A percentile compares a stretch with the other conserved stretches of the same genome.
Evolutionary conservation across 2,888 invertebrate genomes (phyloP).

Genomic region (Lasioglossum zephyrum): DNA sequence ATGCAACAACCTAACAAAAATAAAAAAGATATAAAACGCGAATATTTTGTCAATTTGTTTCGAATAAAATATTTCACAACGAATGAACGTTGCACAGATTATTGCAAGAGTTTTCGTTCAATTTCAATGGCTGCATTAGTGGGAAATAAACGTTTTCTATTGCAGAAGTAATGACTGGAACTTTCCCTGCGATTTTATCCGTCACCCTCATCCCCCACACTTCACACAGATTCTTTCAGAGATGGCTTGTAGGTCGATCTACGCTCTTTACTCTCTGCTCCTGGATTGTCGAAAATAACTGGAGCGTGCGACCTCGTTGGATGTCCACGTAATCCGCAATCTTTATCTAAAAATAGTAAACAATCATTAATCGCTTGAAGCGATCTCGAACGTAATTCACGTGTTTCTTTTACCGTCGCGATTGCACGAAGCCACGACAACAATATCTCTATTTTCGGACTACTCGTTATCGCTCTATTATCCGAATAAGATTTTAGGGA

Average conservation of each 20-base stretch:
- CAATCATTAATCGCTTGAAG: not conserved
- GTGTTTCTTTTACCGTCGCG: not conserved
- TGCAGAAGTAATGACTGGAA: not conserved
- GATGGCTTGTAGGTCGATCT: constrained; percentile 8
- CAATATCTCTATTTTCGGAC: not conserved
- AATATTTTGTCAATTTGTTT: too few species aligned
- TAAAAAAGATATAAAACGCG: too few species aligned
- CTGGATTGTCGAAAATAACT: constrained; percentile 9
- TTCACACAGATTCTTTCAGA: not conserved
- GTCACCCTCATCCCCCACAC: not conserved
- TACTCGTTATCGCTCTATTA: not conserved
- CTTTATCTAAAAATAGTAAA: constrained; percentile 7
- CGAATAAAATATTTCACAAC: too few species aligned
- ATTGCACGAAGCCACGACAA: not conserved
- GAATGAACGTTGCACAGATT: too few species aligned
- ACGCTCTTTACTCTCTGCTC: constrained; percentile 4
- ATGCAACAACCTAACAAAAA: too few species aligned
- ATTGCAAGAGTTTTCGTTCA: too few species aligned
- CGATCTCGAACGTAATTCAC: not conserved
- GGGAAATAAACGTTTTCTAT: not conserved
- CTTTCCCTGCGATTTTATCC: not conserved
- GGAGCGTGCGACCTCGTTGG: constrained; percentile 11
- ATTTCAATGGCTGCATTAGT: too few species aligned
- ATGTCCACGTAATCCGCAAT: not conserved
- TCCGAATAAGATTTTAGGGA: not conserved